These are phyloP conservation scores for Gorsachius goisagi DNA, from an alignment of 2,113 vertebrate species.

Conservation along the genomic window DNA sequence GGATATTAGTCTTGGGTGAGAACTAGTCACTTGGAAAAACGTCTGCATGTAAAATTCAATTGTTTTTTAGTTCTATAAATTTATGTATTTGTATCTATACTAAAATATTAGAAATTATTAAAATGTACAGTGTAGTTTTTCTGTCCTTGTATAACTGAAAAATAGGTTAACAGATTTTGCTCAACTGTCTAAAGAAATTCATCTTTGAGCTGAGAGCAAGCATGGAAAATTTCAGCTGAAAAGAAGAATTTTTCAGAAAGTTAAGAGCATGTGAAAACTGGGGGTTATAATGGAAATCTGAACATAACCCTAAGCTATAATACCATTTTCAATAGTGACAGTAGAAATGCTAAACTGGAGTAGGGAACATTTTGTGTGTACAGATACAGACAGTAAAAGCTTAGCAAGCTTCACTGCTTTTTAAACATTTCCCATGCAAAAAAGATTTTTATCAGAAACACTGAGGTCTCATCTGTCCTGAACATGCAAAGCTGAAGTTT, in stretches of 20 bases:
- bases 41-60: conserved; percentile 8
- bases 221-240: conserved; percentile 58
- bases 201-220: conserved; percentile 56
- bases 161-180: conserved; percentile 47
- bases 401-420: conserved; percentile 15
- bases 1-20: background rate
- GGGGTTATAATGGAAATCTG: conserved; percentile 46
- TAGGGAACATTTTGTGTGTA: background rate
- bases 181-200: conserved; percentile 59
- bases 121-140: conserved; percentile 15
- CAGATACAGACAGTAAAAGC: background rate
- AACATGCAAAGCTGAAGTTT: conserved; percentile 28
- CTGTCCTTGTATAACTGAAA: conserved; percentile 14
- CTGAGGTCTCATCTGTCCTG: background rate
- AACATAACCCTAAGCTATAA: conserved; percentile 56
- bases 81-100: background rate
- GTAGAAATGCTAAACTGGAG: conserved; percentile 12
- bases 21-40: background rate
- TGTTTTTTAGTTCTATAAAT: conserved; percentile 11
- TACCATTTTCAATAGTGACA: conserved; percentile 23
- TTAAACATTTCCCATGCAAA: conserved; percentile 17
- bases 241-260: conserved; percentile 57
- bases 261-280: conserved; percentile 56
- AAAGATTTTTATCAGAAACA: conserved; percentile 26
- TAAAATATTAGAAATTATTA: background rate